A percentile compares a stretch with the other conserved stretches of the same genome.
Conservation (phyloP, 2,888 invertebrate genomes). For the Diarsia rubi region DNA sequence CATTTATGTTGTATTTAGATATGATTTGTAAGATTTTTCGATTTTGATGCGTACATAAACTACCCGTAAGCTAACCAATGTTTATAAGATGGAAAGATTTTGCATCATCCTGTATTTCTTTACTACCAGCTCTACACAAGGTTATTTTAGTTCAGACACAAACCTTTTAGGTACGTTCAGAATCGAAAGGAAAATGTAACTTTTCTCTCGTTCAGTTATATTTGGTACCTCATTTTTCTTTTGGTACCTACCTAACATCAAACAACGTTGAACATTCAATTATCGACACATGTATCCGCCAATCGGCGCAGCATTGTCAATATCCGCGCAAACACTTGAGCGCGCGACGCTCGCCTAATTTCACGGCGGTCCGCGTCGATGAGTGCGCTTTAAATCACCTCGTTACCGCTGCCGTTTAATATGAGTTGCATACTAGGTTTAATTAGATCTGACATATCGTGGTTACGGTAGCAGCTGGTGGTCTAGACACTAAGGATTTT, state of each 20-base stretch:
- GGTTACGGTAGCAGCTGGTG: background rate
- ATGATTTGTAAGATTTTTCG: background rate
- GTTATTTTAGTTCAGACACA: background rate
- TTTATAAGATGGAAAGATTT: background rate
- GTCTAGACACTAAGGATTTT: slow-evolving; percentile 12
- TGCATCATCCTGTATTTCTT: background rate
- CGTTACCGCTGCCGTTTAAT: slow-evolving; percentile 67
- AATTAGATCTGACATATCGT: slow-evolving; percentile 55
- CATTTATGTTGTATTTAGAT: too few species aligned
- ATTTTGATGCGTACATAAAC: too few species aligned
- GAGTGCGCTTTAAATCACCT: slow-evolving; percentile 73
- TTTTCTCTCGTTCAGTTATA: background rate
- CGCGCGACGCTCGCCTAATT: slow-evolving; percentile 73
- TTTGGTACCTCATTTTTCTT: background rate
- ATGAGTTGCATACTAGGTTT: slow-evolving; percentile 57
- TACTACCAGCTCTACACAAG: background rate
- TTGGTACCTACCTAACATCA: slow-evolving; percentile 5
- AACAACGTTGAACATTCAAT: slow-evolving; percentile 25
- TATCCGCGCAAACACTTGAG: slow-evolving; percentile 51
- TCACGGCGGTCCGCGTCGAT: slow-evolving; percentile 73
- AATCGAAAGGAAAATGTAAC: too few species aligned
- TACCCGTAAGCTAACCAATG: background rate
- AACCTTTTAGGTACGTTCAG: background rate
- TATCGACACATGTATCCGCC: slow-evolving; percentile 32
- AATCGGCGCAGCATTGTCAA: slow-evolving; percentile 38